Base-by-base conservation (phyloP, 2,797 vertebrate genomes). In the Centropyge bicolor region DNA sequence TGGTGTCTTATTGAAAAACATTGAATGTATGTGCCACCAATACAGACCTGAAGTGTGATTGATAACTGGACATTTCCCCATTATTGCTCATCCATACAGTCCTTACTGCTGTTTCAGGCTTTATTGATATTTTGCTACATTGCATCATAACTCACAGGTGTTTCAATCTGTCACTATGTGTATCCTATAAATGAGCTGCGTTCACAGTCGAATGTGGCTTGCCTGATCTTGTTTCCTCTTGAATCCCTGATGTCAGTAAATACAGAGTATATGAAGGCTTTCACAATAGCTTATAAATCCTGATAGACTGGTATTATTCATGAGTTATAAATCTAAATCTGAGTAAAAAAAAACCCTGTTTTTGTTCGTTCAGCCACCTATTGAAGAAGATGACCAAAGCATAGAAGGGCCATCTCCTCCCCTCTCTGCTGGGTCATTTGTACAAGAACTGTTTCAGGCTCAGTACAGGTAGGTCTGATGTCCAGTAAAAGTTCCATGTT, bases 401-500 rank as follows among this genome's bases (percentile, higher is more conserved):
- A 85, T 96, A 0, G 97, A 99, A 83, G 98, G 97, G 51, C 96
- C 98, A 2, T 96, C 96, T 57, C 96, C 97, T 81, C 97, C 97
- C 3, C 94, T 97, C 75, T 95, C 95, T 19, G 97, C 97, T 46
- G 97, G 97, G 56, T 98, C 98, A 20, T 99, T 99, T 59, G 96
- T 99, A 55, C 98, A 99, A 90, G 98, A 99, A 70, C 97, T 99
- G 75, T 99, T 99, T 91, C 98, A 99, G 91, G 98, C 98, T 74
- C 98, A 99, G 88, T 99, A 99, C 95, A 97, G 97, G 98, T 98
- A 95, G 51, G 46, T 51, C 52, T 14, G 0, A 45, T 9, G 5
- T 59, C 24, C 8, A 22, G 6, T 38, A 16, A 24, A 63, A 45
- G 27, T 24, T 22, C 16, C 11, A 17, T 54, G 2, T 48, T 68